phyloP scores from a whole-genome alignment of 2,113 vertebrate species.

The Notothenia rossii region DNA sequence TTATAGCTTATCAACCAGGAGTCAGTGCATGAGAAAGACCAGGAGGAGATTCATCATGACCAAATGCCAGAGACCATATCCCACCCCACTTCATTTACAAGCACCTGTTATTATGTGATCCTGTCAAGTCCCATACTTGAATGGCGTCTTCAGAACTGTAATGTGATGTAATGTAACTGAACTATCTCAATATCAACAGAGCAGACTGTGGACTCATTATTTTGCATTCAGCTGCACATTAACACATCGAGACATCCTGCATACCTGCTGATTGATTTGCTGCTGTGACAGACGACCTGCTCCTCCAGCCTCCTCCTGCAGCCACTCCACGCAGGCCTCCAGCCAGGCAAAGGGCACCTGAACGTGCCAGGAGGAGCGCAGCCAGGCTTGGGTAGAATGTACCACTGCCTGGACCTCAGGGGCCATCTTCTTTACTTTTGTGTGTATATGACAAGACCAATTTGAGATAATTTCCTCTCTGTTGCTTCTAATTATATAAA shows the following conservation, averaged over 20 bases:
- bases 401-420: slow-evolving; percentile 60
- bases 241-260: background rate
- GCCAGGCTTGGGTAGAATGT: slow-evolving; percentile 88
- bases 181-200: background rate
- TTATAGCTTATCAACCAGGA: background rate
- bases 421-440: slow-evolving; percentile 48
- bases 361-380: slow-evolving; percentile 89
- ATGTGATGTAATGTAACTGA: background rate
- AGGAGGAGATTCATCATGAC: background rate
- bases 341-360: slow-evolving; percentile 92
- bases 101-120: background rate
- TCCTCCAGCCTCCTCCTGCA: slow-evolving; percentile 88
- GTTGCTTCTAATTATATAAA: background rate
- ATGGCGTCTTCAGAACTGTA: background rate
- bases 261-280: slow-evolving; percentile 91
- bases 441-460: background rate
- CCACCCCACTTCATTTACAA: background rate
- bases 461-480: slow-evolving; percentile 14
- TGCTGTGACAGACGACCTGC: slow-evolving; percentile 83
- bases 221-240: background rate
- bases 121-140: background rate
- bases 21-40: background rate
- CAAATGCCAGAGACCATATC: background rate
- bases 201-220: background rate
- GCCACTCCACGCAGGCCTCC: slow-evolving; percentile 93